phyloP scores from a whole-genome alignment of 2,797 vertebrate genomes.

The Microhierax caerulescens region DNA sequence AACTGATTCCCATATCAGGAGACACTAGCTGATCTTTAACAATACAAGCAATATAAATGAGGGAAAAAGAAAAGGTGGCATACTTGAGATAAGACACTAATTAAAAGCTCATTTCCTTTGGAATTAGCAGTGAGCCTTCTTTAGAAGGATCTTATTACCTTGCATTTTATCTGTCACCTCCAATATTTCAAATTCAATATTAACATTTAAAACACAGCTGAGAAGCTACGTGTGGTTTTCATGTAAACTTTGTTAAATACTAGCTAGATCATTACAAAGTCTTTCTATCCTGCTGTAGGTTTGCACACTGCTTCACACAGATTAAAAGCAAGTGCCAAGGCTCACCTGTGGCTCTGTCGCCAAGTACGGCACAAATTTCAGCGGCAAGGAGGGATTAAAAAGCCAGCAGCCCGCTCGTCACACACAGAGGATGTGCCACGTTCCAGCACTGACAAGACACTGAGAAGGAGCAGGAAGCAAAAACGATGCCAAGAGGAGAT shows the following conservation, averaged over 20 bases:
- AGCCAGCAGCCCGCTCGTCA: neutral
- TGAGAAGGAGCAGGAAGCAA: neutral
- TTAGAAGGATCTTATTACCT: neutral
- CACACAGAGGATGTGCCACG: neutral
- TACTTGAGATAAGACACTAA: neutral
- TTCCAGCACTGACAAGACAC: neutral
- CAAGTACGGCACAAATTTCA: neutral
- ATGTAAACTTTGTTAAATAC: neutral
- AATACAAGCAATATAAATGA: neutral
- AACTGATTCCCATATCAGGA: neutral
- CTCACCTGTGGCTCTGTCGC: neutral
- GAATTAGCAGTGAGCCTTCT: neutral
- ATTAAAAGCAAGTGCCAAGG: neutral
- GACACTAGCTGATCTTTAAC: neutral
- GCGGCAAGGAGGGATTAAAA: neutral
- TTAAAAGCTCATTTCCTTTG: slow-evolving; percentile 1
- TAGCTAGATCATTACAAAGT: neutral
- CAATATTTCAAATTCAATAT: neutral
- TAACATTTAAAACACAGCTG: neutral
- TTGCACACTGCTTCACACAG: neutral
- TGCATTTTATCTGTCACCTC: neutral
- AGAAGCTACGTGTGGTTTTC: neutral
- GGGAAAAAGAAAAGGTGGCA: neutral
- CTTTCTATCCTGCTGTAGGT: neutral
- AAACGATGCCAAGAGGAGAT: neutral